Base-by-base conservation (phyloP, 2,113 vertebrate genomes). In the Marcusenius ussheri region DNA sequence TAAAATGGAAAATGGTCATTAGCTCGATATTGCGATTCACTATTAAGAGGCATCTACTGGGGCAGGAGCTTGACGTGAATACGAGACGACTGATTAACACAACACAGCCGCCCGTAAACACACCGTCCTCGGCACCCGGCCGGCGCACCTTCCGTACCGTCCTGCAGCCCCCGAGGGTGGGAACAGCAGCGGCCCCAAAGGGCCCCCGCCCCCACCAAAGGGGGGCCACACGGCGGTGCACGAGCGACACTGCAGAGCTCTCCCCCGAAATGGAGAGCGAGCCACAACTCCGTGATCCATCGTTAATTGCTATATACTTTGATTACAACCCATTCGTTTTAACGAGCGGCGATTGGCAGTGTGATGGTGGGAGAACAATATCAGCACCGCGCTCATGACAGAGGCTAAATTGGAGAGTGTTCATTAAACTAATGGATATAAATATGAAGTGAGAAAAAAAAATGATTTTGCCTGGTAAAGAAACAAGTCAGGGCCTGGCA, bases 341-440 rank as follows among this genome's bases (percentile, higher is more conserved):
- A 90, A 90, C 87, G 89, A 90, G 89, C 42, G 42, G 39, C 58
- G 15, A 24, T 58, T 66, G 45, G 39, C 83, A 9, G 47, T 35
- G 42, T 62, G 15, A 87, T 89, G 49, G 89, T 47, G 13, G 15
- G 90, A 91, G 91, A 93, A 94, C 94, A 94, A 94, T 93, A 88
- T 92, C 90, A 84, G 89, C 50, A 89, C 90, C 87, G 42, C 91
- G 92, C 94, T 94, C 92, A 87, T 92, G 91, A 91, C 84, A 15
- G 91, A 83, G 92, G 93, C 91, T 92, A 93, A 95, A 95, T 91
- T 93, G 93, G 91, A 94, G 91, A 90, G 92, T 93, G 93, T 95
- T 95, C 94, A 96, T 96, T 96, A 95, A 93, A 93, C 94, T 96
- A 95, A 95, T 95, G 95, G 94, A 95, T 93, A 93, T 94, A 93